Evolutionary conservation across 2,113 vertebrate species (phyloP).

Genomic region (Glaucomys volans): DNA sequence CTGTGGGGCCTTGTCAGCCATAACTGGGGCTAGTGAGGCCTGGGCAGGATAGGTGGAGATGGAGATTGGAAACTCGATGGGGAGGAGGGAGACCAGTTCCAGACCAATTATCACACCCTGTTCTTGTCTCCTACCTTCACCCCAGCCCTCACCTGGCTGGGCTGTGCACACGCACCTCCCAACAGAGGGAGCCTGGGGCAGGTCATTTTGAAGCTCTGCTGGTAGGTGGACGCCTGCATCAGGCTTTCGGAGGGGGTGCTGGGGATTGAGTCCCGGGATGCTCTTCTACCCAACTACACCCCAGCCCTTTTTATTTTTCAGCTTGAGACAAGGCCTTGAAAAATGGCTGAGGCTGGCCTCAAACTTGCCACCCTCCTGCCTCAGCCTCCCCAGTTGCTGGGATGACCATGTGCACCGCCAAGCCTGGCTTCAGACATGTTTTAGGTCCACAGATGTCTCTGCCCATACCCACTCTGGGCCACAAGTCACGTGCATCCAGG

Average conservation of each 20-base stretch:
- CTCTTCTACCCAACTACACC: too few relatives aligned
- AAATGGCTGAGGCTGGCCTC: too few relatives aligned
- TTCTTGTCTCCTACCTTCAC: not conserved
- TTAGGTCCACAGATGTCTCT: not conserved
- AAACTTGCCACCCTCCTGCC: too few relatives aligned
- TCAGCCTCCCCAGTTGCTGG: too few relatives aligned
- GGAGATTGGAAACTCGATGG: slow-evolving; percentile 62
- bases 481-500: rapidly evolving
- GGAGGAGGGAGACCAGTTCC: slow-evolving; percentile 71
- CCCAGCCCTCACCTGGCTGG: not conserved
- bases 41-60: slow-evolving; percentile 78
- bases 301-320: too few relatives aligned
- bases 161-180: too few relatives aligned
- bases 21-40: slow-evolving; percentile 88
- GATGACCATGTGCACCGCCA: too few relatives aligned
- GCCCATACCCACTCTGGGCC: not conserved
- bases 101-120: slow-evolving; percentile 68
- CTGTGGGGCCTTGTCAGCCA: slow-evolving; percentile 82
- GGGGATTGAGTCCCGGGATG: too few relatives aligned
- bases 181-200: not conserved
- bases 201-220: not conserved
- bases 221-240: not conserved
- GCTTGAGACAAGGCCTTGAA: too few relatives aligned
- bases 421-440: not conserved
- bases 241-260: too few relatives aligned